These are phyloP conservation scores for Siniperca undulata DNA, from an alignment of 2,797 vertebrate species.

Conservation along the genomic window DNA sequence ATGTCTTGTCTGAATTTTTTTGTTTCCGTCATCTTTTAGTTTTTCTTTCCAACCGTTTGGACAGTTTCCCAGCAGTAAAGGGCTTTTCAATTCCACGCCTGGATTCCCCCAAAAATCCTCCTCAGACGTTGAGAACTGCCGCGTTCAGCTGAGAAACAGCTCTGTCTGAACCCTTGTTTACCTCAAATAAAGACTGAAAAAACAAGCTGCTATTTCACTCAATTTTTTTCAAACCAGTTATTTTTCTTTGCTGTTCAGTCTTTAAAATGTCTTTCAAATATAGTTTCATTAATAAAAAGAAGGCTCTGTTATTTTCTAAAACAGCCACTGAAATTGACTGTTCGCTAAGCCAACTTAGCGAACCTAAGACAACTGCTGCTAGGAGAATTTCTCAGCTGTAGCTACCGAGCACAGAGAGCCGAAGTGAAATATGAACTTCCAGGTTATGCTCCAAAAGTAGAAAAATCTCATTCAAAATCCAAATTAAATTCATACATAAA, in stretches of 20 bases:
- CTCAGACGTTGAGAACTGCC: slow-evolving; percentile 17
- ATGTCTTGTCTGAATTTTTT: slow-evolving; percentile 17
- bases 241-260: not conserved
- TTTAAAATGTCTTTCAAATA: too few relatives aligned
- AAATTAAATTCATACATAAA: too few relatives aligned
- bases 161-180: slow-evolving; percentile 37
- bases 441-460: too few relatives aligned
- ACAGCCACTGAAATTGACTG: too few relatives aligned
- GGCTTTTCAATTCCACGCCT: slow-evolving; percentile 47
- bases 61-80: slow-evolving; percentile 46
- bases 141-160: slow-evolving; percentile 23
- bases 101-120: not conserved
- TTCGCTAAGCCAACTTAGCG: too few relatives aligned
- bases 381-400: too few relatives aligned
- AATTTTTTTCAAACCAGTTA: not conserved
- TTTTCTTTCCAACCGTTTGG: slow-evolving; percentile 12
- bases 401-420: too few relatives aligned
- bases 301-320: too few relatives aligned
- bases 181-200: slow-evolving; percentile 61
- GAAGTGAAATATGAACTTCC: too few relatives aligned
- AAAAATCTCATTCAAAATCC: too few relatives aligned
- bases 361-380: too few relatives aligned
- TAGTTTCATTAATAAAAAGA: too few relatives aligned
- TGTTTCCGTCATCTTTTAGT: not conserved
- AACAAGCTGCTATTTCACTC: not conserved